phyloP scores from a whole-genome alignment of 1,140 invertebrate genomes.

The Macrostomum lignano region DNA sequence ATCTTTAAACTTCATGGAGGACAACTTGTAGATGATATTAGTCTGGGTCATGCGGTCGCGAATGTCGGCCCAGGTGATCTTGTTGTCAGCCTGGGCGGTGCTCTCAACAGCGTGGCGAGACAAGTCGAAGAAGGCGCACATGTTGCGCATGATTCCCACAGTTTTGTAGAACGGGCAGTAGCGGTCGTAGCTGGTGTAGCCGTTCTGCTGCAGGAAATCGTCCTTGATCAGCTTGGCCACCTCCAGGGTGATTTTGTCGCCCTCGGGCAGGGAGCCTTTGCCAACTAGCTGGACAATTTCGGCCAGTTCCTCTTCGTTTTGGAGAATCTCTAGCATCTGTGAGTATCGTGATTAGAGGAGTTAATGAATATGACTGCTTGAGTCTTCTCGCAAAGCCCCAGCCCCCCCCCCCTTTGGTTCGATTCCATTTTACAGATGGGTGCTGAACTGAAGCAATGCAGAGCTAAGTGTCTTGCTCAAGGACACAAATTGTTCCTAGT shows the following conservation, averaged over 20 bases:
- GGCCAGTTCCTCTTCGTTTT: conserved; percentile 95
- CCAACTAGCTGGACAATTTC: conserved; percentile 98
- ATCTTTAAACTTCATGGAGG: conserved; percentile 96
- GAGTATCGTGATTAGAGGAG: conserved; percentile 6
- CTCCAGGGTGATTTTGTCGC: conserved; percentile 94
- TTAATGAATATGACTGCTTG: conserved; percentile 1
- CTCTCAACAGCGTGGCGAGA: conserved; percentile 81
- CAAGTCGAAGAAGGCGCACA: conserved; percentile 93
- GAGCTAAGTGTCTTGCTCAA: too few relatives aligned
- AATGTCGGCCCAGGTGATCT: conserved; percentile 91
- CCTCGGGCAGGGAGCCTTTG: conserved; percentile 83
- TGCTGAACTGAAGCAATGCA: too few relatives aligned
- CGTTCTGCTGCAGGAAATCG: conserved; percentile 83
- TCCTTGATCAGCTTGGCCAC: conserved; percentile 92
- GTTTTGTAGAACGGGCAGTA: conserved; percentile 96
- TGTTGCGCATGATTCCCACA: conserved; percentile 87
- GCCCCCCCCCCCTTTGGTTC: too few relatives aligned
- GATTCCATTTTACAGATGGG: too few relatives aligned
- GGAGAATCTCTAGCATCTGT: conserved; percentile 34
- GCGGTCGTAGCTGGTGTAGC: conserved; percentile 62
- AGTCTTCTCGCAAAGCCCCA: too few relatives aligned
- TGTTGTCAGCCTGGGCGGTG: conserved; percentile 90
- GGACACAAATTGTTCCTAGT: too few relatives aligned
- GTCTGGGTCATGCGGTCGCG: conserved; percentile 55
- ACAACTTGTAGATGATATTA: conserved; percentile 78